Evolutionary conservation across 1,140 invertebrate genomes (phyloP), one percentile per base, ranked within the genome.

Genomic region (Drosophila nigromelanica): DNA sequence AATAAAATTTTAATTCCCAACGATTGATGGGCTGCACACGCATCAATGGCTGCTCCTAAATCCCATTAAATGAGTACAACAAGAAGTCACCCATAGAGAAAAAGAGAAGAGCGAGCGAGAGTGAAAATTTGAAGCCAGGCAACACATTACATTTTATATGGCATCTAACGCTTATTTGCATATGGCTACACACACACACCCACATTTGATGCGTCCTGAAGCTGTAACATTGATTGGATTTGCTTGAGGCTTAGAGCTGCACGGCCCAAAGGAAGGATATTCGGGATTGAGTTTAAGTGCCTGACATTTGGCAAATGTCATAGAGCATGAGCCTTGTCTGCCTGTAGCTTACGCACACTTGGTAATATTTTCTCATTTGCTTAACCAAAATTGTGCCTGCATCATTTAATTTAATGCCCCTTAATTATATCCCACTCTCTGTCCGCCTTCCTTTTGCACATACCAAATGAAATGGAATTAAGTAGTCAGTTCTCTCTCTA

Each of bases 1-100:
- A 76, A 82, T 89, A 82, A 82, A 87, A 89, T 87, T 76, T 87
- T 89, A 87, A 87, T 82, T 89, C 78, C 21, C 76, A 70, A 80
- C 77, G 80, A 80, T 86, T 85, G 81, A 85, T 86, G 73, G 75
- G 11, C 73, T 30, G 54, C 42, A 59, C 56, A 72, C 67, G 67
- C 80, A 68, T 78, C 78, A 68, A 78, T 75, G 78, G 54, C 40
- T 73, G 51, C 56, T 10, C n/a, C 45, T 35, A 58, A 64, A 51
- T 56, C 37, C 54, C 50, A 24, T 24, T 24, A 40, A 8, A 24
- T 60, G 70, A 68, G 55, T 60, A 45, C 45, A 27, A 6, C 33
- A 40, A 14, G n/a, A 64, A 50, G 40, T 10, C 40, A 24, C 21
- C 39, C 21, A 15, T 35, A 50, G 43, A 12, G 10, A n/a, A 0